Conservation (phyloP, 2,888 invertebrate genomes). For the Escarpia spicata region DNA sequence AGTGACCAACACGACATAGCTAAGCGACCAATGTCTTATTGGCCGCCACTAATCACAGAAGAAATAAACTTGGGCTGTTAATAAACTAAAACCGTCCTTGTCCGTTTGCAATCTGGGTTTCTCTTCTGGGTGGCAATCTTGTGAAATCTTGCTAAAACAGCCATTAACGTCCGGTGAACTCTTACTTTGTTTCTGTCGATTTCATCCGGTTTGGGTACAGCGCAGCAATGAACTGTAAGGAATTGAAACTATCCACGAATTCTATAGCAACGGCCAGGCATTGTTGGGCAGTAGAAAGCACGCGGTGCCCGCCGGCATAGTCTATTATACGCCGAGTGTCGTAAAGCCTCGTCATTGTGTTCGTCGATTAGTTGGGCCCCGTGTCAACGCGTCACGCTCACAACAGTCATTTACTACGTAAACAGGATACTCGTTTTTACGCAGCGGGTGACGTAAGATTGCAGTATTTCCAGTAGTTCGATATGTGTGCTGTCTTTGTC, state of each 20-base stretch:
- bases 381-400: neutral
- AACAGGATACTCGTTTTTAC: conserved; percentile 8
- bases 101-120: too few species aligned
- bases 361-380: neutral
- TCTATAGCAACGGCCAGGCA: neutral
- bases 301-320: neutral
- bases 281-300: neutral
- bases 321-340: neutral
- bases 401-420: neutral
- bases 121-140: too few species aligned
- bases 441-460: neutral
- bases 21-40: too few species aligned
- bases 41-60: too few species aligned
- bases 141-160: too few species aligned
- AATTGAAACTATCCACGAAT: neutral
- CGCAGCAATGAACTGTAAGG: neutral
- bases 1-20: too few species aligned
- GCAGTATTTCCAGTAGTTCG: neutral
- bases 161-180: neutral
- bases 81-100: too few species aligned
- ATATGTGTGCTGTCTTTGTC: neutral
- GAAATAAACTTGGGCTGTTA: too few species aligned
- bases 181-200: neutral
- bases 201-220: neutral
- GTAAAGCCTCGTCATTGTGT: neutral